Evolutionary conservation across 2,888 invertebrate genomes (phyloP), one percentile per base, ranked within the genome.

Genomic region (Zygothrica quintamaculata): DNA sequence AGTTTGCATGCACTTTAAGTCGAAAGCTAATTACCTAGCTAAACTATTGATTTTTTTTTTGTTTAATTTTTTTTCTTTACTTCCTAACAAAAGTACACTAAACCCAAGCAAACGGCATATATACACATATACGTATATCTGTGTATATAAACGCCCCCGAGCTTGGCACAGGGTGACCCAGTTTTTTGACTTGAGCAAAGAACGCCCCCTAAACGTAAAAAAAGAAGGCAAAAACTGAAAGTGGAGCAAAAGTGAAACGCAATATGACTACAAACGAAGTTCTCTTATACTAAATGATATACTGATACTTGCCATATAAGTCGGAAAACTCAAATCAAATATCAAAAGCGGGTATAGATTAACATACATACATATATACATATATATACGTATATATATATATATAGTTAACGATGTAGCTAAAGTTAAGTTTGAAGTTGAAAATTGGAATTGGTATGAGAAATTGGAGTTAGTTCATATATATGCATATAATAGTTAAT

Each of bases 191-290:
- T 62, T 66, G 42, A 52, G 64, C 76, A 76, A 80, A 76, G 75
- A 84, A 77, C 75, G 77, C 77, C 80, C 72, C 65, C 77, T 26
- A 9, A 34, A 36, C 22, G 75, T 57, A 68, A 75, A 72, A 64
- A 75, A 72, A 64, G 51, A 75, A 75, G 52, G 71, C 77, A 74
- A 81, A 81, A 76, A 74, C 67, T 48, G 68, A 68, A 74, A 78
- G 79, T 78, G 72, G 77, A 88, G 89, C 84, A 88, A 88, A 89
- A 88, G 88, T 88, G 89, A 89, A 89, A 89, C 89, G 89, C 87
- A 89, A 89, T 89, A 88, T 79, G 82, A 65, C 79, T 74, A 84
- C 81, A 84, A 88, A 77, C 66, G 65, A 61, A 65, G 62, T 47
- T 26, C 44, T 31, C 25, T 11, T 37, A 48, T 16, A 26, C 25